Evolutionary conservation across 2,113 vertebrate species (phyloP), one percentile per base, ranked within the genome.

Genomic region (Cyprinus carpio): DNA sequence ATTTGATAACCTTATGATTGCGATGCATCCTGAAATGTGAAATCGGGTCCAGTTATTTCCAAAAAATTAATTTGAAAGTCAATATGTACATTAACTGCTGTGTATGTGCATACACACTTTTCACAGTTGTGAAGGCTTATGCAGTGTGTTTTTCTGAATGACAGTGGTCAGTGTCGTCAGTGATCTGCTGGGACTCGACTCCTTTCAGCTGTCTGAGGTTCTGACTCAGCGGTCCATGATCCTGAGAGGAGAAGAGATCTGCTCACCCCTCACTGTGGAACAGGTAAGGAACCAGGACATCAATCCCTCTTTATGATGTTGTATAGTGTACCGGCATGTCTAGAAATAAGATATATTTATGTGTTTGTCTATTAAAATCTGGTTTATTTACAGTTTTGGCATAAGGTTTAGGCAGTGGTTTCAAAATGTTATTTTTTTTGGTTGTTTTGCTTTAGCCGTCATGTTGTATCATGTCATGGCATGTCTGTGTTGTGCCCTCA

Each of bases 211-310:
- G 65, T 96, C 96, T 6, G 97, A 98, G 89, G 96, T 97, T 81
- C 92, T 98, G 91, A 98, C 97, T 2, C 97, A 98, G 91, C 94
- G 96, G 83, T 98, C 97, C 85, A 97, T 98, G 92, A 97, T 98
- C 90, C 93, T 97, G 40, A 43, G 40, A 43, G 40, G 40, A 43
- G 40, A 43, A 43, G 40, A 43, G 40, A 43, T 43, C 40, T 43
- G 96, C 90, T 97, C 96, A n/a, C 96, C 97, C 1, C 96, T 97
- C 71, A 97, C 96, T 27, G 95, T 97, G 85, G 96, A 97, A 84
- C 97, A 97, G 96, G 97, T 97, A 84, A 93, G 20, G 13, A 65
- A 54, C 27, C 11, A 74, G 23, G 71, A 74, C 11, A n/a, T 40
- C 34, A 9, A 4, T 40, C 25, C 62, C 6, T 67, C 9, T 67